These are phyloP conservation scores for Amphiura filiformis DNA, from an alignment of 35 echinoderm and acorn worm genomes.

Conservation along the genomic window DNA sequence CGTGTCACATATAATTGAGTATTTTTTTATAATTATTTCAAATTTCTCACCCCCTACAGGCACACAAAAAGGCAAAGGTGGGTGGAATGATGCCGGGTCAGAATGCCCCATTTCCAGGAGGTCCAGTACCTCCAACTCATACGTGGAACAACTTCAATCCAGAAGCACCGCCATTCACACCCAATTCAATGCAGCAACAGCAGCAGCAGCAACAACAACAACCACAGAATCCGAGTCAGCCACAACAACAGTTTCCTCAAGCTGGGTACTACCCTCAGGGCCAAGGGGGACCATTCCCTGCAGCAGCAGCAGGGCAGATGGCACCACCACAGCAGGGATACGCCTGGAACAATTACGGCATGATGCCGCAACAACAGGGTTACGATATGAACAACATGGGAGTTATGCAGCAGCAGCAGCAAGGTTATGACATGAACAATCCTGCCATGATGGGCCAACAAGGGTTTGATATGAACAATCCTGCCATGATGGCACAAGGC, in stretches of 20 bases:
- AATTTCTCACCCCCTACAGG: no score
- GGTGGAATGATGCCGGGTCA: not conserved
- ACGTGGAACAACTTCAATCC: not conserved
- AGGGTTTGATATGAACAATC: not conserved
- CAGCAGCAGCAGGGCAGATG: not conserved
- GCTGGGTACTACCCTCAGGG: not conserved
- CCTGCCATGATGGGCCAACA: not conserved
- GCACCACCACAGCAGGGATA: not conserved
- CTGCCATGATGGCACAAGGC: not conserved
- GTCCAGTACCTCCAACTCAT: not conserved
- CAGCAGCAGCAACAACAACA: not conserved
- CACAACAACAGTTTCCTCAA: not conserved
- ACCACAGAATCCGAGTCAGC: not conserved
- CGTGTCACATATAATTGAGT: no score
- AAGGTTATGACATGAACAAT: constrained; percentile 2
- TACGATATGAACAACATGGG: not conserved
- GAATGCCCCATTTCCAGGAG: not conserved
- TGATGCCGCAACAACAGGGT: not conserved
- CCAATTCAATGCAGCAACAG: not conserved
- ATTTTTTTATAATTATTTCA: no score
- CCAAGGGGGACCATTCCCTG: not conserved
- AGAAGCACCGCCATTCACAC: not conserved
- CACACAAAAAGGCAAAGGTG: not conserved
- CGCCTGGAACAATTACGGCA: not conserved
- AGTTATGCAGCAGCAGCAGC: not conserved